Evolutionary conservation across 1,140 invertebrate species (phyloP), one percentile per base, ranked within the genome.

Genomic region (Drosophila paulistorum): DNA sequence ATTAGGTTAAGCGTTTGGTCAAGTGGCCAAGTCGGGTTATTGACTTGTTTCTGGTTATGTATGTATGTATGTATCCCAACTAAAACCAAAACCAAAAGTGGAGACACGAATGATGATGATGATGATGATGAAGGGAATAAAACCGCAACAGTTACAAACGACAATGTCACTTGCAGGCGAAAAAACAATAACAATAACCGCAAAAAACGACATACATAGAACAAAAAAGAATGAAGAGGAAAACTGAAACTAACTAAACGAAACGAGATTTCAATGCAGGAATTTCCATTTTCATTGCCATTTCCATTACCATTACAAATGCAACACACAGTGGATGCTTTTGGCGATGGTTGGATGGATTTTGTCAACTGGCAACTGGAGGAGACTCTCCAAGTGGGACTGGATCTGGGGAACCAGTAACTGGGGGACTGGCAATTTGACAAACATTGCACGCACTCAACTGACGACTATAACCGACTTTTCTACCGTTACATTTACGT

Each of bases 181-280:
- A 68, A 65, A 64, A 74, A 39, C 26, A 70, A 63, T 68, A 68
- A 55, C 48, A 69, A 84, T 51, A 72, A 67, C 23, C 33, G 54
- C 42, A 61, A 71, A 61, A 61, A 65, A 65, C 42, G 58, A 65
- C 65, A 74, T 67, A 74, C 57, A 74, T n/a, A 73, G 59, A 70
- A 71, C 2, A 26, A 26, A 26, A 26, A 26, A 3, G 3, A 26
- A 26, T 26, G 5, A 57, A 20, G 17, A 26, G n/a, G 48, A 17
- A 58, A 71, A 69, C 60, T 26, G 66, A 45, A 64, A 63, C 77
- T 68, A 71, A 79, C 76, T 58, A 74, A 85, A 81, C 81, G 64
- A 86, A 86, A 87, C 83, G 70, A 83, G 79, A 86, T 79, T 86
- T 87, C 79, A 86, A 87, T 86, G 83, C 83, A 83, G 76, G 69